A percentile compares a stretch with the other conserved stretches of the same genome.
Conservation (phyloP, 2,113 vertebrate genomes). For the Lepus americanus region DNA sequence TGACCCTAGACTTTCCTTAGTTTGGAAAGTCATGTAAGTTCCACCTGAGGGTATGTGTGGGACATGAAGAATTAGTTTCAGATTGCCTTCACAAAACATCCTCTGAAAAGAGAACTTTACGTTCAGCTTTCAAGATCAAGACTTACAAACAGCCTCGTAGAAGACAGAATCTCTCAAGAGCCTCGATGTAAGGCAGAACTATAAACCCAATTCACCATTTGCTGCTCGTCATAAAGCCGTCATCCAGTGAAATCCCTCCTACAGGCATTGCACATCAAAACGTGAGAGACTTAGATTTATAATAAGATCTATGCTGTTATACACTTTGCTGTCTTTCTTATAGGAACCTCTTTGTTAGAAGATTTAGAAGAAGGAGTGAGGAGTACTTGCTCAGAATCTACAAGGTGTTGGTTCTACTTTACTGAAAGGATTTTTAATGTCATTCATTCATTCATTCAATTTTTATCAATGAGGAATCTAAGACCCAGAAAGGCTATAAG, state of each 20-base stretch:
- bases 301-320: neutral
- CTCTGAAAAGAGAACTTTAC: constrained; percentile 33
- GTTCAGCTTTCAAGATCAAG: neutral
- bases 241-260: neutral
- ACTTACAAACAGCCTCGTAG: neutral
- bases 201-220: neutral
- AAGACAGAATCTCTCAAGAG: neutral
- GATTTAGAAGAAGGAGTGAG: neutral
- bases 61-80: constrained; percentile 14
- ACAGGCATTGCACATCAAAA: neutral
- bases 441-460: neutral
- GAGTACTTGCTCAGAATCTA: neutral
- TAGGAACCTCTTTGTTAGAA: neutral
- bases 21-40: constrained; percentile 30
- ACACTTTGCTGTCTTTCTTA: neutral
- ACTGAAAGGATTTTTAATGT: neutral
- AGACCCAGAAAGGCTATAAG: neutral
- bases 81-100: constrained; percentile 36
- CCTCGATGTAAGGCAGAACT: neutral
- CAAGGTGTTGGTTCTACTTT: neutral
- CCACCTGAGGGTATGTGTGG: neutral
- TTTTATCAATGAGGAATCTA: neutral
- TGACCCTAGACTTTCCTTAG: constrained; percentile 4
- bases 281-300: neutral
- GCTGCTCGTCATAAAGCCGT: neutral